phyloP scores from a whole-genome alignment of 2,888 invertebrate species.

The Dynastes hyllus region DNA sequence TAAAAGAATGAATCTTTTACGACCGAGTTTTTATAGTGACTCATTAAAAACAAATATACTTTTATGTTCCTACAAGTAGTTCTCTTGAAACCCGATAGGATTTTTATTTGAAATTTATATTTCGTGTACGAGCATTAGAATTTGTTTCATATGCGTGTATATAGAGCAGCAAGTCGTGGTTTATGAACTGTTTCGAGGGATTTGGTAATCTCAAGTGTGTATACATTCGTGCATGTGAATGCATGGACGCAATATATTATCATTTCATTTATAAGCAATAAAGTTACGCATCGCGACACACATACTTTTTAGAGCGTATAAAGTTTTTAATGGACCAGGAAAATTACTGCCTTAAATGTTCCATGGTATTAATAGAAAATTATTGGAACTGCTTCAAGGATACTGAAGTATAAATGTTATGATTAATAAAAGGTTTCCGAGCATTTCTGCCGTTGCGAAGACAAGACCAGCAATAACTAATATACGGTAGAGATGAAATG shows the following conservation, averaged over 20 bases:
- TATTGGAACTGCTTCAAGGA: too few species aligned
- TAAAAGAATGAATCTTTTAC: constrained; percentile 17
- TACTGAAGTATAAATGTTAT: too few species aligned
- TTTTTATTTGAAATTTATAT: neutral
- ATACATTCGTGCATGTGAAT: neutral
- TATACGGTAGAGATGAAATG: too few species aligned
- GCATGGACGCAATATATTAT: neutral
- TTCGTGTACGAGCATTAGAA: neutral
- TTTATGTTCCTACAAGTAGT: constrained; percentile 21
- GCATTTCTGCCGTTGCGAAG: too few species aligned
- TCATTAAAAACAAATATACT: constrained; percentile 23
- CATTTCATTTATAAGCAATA: constrained; percentile 7
- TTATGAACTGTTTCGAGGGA: too few species aligned
- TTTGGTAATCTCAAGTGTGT: too few species aligned
- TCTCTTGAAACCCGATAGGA: constrained; percentile 21
- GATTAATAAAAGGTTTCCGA: too few species aligned
- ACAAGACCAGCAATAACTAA: too few species aligned
- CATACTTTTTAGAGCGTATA: neutral
- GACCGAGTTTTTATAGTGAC: constrained; percentile 16
- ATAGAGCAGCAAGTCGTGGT: neutral
- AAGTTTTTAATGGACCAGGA: too few species aligned
- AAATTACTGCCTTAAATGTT: too few species aligned
- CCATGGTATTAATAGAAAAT: too few species aligned
- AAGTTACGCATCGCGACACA: constrained; percentile 1
- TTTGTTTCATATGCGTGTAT: neutral